phyloP scores from a whole-genome alignment of 2,888 invertebrate species.

The Agrotis segetum region DNA sequence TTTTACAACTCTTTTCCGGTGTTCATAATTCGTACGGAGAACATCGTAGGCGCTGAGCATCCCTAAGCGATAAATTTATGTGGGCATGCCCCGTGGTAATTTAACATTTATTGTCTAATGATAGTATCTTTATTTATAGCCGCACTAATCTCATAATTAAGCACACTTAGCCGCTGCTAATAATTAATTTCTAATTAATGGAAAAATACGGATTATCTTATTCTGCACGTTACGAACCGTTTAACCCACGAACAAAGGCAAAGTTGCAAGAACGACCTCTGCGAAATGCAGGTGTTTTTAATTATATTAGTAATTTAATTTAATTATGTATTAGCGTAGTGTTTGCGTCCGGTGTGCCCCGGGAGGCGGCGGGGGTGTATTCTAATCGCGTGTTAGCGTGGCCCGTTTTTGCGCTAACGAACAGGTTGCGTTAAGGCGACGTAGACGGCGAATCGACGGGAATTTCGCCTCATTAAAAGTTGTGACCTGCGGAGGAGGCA shows the following conservation, averaged over 20 bases:
- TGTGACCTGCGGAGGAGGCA: constrained; percentile 89
- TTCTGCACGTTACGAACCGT: constrained; percentile 42
- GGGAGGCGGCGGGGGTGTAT: constrained; percentile 81
- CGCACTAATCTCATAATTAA: constrained; percentile 41
- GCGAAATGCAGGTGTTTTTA: constrained; percentile 57
- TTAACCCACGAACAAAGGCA: constrained; percentile 51
- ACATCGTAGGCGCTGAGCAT: constrained; percentile 1
- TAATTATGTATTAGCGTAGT: constrained; percentile 49
- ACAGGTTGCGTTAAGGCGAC: constrained; percentile 90
- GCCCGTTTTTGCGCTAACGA: constrained; percentile 90
- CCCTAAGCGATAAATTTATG: constrained; percentile 27
- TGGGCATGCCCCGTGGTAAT: constrained; percentile 23
- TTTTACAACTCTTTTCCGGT: constrained; percentile 5
- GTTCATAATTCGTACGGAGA: constrained; percentile 10
- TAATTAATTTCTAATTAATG: constrained; percentile 55
- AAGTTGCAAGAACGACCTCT: constrained; percentile 43
- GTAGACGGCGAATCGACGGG: constrained; percentile 86
- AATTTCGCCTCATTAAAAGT: constrained; percentile 91
- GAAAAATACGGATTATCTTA: constrained; percentile 39
- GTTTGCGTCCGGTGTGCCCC: constrained; percentile 77
- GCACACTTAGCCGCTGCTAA: constrained; percentile 22
- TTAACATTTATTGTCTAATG: constrained; percentile 38
- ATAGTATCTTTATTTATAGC: constrained; percentile 34
- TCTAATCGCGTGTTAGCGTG: constrained; percentile 91
- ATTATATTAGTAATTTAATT: constrained; percentile 55